These are phyloP conservation scores for Calliopum simillimum DNA, from an alignment of 2,888 invertebrate genomes.

Conservation along the genomic window DNA sequence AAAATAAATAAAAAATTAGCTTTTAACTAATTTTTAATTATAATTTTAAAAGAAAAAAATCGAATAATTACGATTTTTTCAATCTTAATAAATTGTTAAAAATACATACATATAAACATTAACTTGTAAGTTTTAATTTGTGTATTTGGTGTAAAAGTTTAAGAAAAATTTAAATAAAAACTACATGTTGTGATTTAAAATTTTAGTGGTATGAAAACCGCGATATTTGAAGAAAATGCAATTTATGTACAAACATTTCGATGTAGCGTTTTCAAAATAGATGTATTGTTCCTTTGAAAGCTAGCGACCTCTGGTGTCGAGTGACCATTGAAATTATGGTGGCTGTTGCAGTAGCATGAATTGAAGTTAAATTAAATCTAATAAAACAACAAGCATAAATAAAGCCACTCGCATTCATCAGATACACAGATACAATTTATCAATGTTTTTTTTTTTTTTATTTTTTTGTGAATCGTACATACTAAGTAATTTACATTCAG, in stretches of 20 bases:
- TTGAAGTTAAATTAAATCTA: constrained; percentile 64
- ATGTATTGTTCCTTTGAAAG: constrained; percentile 13
- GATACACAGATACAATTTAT: constrained; percentile 32
- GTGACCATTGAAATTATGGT: constrained; percentile 21
- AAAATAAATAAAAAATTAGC: background rate
- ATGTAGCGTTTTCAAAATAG: constrained; percentile 21
- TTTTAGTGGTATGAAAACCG: background rate
- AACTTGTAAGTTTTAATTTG: too few relatives aligned
- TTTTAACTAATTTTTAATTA: constrained; percentile 29
- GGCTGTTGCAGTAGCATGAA: constrained; percentile 37
- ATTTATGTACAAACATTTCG: too few relatives aligned
- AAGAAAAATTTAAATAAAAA: too few relatives aligned
- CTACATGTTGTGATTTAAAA: background rate
- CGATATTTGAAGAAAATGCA: background rate
- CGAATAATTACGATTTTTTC: background rate
- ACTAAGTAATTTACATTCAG: constrained; percentile 12
- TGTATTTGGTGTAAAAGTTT: too few relatives aligned
- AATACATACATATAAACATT: background rate
- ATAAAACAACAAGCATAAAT: constrained; percentile 56
- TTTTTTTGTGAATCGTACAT: background rate
- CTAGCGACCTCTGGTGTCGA: constrained; percentile 8
- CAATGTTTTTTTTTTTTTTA: constrained; percentile 1
- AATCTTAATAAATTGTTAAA: constrained; percentile 4
- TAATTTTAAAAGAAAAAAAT: constrained; percentile 12
- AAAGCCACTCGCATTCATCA: background rate